Conservation (phyloP, 2,888 invertebrate genomes). For the Cyclophora punctaria region DNA sequence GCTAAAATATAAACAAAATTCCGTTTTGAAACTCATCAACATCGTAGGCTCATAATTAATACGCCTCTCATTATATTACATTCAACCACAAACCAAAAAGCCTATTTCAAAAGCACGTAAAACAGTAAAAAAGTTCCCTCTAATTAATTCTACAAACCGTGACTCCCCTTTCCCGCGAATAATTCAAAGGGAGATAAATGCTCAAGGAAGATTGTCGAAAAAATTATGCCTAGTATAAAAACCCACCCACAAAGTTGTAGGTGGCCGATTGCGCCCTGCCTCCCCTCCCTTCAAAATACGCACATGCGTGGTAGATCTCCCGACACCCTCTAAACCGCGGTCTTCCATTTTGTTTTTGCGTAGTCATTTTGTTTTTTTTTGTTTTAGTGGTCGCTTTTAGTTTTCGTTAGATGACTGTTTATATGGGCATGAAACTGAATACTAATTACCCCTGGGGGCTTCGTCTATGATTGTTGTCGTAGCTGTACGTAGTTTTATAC, state of each 20-base stretch:
- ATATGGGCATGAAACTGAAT: slow-evolving; percentile 11
- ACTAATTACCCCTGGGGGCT: slow-evolving; percentile 1
- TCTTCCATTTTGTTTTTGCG: slow-evolving; percentile 70
- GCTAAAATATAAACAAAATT: too few species aligned
- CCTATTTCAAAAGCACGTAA: slow-evolving; percentile 19
- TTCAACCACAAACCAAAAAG: slow-evolving; percentile 34
- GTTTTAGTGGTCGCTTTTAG: slow-evolving; percentile 23
- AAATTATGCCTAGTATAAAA: slow-evolving; percentile 40
- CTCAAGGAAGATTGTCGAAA: slow-evolving; percentile 40
- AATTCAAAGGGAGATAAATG: slow-evolving; percentile 30
- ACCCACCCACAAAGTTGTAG: slow-evolving; percentile 29
- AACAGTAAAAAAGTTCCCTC: slow-evolving; percentile 33
- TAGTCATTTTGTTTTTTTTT: slow-evolving; percentile 24
- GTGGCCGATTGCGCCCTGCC: slow-evolving; percentile 15
- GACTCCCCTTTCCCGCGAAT: slow-evolving; percentile 25
- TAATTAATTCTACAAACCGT: slow-evolving; percentile 58
- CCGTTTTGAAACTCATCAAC: too few species aligned
- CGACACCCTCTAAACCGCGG: slow-evolving; percentile 50
- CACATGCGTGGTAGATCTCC: slow-evolving; percentile 62
- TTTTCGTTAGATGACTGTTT: slow-evolving; percentile 25
- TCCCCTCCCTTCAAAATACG: slow-evolving; percentile 34
- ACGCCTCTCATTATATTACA: slow-evolving; percentile 41
- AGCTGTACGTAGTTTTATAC: background rate
- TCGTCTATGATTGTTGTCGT: background rate
- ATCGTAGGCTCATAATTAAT: background rate